These are phyloP conservation scores for Drosophila neoperkinsi DNA, from an alignment of 2,888 invertebrate species.

Conservation along the genomic window DNA sequence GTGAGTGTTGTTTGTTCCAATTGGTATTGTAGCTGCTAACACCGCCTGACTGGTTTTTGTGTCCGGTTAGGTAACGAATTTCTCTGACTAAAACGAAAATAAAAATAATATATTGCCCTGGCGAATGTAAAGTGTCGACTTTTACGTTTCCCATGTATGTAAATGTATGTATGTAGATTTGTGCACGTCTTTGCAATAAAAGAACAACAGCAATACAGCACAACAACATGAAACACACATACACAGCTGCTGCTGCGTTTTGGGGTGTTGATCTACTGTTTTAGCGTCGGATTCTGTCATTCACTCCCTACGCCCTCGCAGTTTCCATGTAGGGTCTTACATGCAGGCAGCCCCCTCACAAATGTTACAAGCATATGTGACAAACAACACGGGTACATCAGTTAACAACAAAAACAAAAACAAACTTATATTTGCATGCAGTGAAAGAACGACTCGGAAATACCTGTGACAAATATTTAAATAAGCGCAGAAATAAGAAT, in stretches of 20 bases:
- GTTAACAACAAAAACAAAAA: conserved; percentile 9
- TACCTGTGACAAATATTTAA: conserved; percentile 2
- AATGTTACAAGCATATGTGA: conserved; percentile 55
- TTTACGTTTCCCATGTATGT: conserved; percentile 59
- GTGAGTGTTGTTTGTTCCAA: conserved; percentile 38
- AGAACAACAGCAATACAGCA: conserved; percentile 37
- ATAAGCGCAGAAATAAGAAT: neutral
- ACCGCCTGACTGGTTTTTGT: conserved; percentile 32
- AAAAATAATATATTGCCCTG: conserved; percentile 74
- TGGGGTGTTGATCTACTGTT: conserved; percentile 59
- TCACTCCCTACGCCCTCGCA: neutral
- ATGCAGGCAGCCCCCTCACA: conserved; percentile 29
- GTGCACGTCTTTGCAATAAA: conserved; percentile 72
- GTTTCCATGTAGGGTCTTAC: conserved; percentile 13
- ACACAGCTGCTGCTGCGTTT: conserved; percentile 32
- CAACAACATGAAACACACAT: conserved; percentile 14
- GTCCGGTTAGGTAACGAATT: conserved; percentile 71
- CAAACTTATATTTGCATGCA: neutral
- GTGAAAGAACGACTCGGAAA: neutral
- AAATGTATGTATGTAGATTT: conserved; percentile 46
- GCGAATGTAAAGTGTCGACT: conserved; percentile 79
- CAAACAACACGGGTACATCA: conserved; percentile 26
- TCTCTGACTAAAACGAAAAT: conserved; percentile 71
- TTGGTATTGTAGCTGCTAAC: conserved; percentile 38
- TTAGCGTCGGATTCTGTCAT: conserved; percentile 28